phyloP scores from a whole-genome alignment of 2,888 invertebrate genomes.

The Hesperia comma region DNA sequence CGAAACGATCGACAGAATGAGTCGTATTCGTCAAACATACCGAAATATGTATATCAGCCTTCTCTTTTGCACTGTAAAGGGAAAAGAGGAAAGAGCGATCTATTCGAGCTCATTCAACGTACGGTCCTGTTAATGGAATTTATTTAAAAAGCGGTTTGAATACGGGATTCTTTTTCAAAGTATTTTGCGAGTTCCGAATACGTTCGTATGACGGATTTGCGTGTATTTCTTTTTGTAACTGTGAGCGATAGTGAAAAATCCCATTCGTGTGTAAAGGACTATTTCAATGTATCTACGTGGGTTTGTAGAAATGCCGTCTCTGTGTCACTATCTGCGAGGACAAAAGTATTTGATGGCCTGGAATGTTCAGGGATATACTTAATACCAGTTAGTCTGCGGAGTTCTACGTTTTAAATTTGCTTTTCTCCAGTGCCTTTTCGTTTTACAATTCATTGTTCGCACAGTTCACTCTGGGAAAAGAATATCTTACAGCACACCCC shows the following conservation, averaged over 20 bases:
- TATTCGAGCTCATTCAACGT: constrained; percentile 30
- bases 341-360: constrained; percentile 11
- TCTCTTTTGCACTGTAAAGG: neutral
- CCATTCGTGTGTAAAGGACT: constrained; percentile 14
- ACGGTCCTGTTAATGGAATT: constrained; percentile 28
- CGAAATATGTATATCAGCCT: neutral
- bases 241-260: constrained; percentile 22
- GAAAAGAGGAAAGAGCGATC: constrained; percentile 1
- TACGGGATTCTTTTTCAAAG: constrained; percentile 10
- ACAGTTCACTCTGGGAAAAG: neutral
- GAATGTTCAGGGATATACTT: constrained; percentile 1
- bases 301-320: neutral
- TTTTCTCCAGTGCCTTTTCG: constrained; percentile 3
- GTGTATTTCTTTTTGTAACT: constrained; percentile 18
- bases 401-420: constrained; percentile 4
- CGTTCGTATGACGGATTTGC: constrained; percentile 24
- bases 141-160: constrained; percentile 34
- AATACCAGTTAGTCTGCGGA: constrained; percentile 2
- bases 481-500: neutral
- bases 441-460: neutral
- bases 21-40: constrained; percentile 29
- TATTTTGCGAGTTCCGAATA: constrained; percentile 15
- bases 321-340: neutral
- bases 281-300: neutral
- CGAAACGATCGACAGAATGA: constrained; percentile 14